Base-by-base conservation (phyloP, 2,797 vertebrate genomes). In the Botia almorhae region DNA sequence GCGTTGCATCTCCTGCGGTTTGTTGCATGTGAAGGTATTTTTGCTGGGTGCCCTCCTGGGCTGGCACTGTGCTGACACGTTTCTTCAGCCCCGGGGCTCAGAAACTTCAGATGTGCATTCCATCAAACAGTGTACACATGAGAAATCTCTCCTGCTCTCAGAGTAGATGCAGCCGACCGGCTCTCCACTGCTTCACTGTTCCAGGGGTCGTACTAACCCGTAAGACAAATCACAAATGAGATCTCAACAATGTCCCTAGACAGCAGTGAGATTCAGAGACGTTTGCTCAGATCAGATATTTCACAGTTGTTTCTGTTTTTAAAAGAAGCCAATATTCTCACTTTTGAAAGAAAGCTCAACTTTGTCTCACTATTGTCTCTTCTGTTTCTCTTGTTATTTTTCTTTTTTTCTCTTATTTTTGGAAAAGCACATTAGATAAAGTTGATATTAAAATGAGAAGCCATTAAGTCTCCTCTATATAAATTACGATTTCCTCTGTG, bases 11-110 rank as follows among this genome's bases (percentile, higher is more conserved):
- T 43, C 46, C 77, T 74, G 73, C 81, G 82, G 84, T 90, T 88
- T 87, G 82, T 83, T 81, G 83, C 86, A 80, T 81, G 78, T 67
- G 29, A 69, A 89, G 84, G 87, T 84, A 87, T 91, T 93, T 88
- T 90, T 92, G 88, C 89, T 88, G 87, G 91, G 87, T 91, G 87
- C 89, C 90, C 86, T 92, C 87, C 89, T 63, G 85, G 88, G 89
- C 87, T 87, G 80, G 89, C 88, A 88, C 87, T 94, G 94, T 93
- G 94, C 92, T 93, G 94, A 94, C 93, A 94, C 87, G 93, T 94
- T 93, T 92, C 91, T 89, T 90, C 88, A 90, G 89, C 89, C 92
- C 74, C 33, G 82, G 87, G 94, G 92, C 88, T 69, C 87, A 86
- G 69, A 82, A 65, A 69, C 55, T 89, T 92, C 89, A 90, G 90